Conservation (phyloP, 2,113 vertebrate species). For the Myotis yumanensis region DNA sequence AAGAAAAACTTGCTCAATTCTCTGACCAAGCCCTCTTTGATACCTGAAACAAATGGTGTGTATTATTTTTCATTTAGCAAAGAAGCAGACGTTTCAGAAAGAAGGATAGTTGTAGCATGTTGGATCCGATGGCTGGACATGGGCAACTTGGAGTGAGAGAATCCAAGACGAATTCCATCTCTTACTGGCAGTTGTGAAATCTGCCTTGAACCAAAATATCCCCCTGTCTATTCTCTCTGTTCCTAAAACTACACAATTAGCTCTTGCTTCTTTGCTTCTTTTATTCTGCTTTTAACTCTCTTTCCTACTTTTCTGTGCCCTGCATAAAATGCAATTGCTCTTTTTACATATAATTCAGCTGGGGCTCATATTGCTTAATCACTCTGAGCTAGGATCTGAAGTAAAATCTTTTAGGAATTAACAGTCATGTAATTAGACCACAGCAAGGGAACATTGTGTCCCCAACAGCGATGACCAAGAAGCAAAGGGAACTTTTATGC, state of each 20-base stretch:
- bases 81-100: background rate
- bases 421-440: background rate
- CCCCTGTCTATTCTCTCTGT: background rate
- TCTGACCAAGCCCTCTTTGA: background rate
- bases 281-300: background rate
- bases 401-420: conserved; percentile 23
- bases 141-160: background rate
- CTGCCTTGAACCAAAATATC: background rate
- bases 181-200: background rate
- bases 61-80: background rate
- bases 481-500: conserved; percentile 19
- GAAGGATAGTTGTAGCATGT: background rate
- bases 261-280: background rate
- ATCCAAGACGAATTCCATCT: background rate
- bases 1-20: background rate
- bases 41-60: background rate
- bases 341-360: conserved; percentile 42
- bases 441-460: background rate
- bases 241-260: background rate
- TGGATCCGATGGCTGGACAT: background rate
- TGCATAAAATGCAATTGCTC: conserved; percentile 14
- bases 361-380: conserved; percentile 28
- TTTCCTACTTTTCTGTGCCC: background rate
- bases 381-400: background rate
- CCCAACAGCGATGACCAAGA: background rate